A percentile compares a stretch with the other conserved stretches of the same genome.
Evolutionary conservation across 2,888 invertebrate genomes (phyloP).

Genomic region (Osmoderma eremita): DNA sequence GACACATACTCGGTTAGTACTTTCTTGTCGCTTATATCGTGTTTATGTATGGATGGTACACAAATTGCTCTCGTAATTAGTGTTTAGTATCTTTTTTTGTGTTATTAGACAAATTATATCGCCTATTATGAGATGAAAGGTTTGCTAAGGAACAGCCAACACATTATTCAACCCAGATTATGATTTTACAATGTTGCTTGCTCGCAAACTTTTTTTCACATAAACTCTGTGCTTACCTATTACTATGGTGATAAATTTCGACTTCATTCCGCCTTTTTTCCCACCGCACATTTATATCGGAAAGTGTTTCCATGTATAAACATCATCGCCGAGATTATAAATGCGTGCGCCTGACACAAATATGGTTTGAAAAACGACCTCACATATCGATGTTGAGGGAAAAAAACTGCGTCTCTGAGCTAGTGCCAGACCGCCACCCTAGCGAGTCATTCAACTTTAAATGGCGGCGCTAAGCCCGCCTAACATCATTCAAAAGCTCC

Average conservation of each 20-base stretch:
- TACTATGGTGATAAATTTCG: constrained; percentile 3
- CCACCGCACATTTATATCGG: neutral
- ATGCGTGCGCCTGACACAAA: constrained; percentile 18
- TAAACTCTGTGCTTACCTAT: neutral
- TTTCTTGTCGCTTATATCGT: too few relatives aligned
- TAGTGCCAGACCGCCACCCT: constrained; percentile 6
- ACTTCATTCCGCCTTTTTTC: neutral
- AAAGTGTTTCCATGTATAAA: constrained; percentile 19
- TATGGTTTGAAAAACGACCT: neutral
- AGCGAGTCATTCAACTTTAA: constrained; percentile 31
- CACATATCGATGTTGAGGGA: neutral
- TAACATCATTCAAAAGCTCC: constrained; percentile 26
- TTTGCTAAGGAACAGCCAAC: too few relatives aligned
- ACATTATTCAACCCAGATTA: too few relatives aligned
- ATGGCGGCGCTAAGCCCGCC: constrained; percentile 23
- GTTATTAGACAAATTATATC: too few relatives aligned
- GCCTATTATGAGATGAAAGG: too few relatives aligned
- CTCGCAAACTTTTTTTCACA: neutral
- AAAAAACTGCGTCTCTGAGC: constrained; percentile 1
- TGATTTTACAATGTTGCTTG: too few relatives aligned
- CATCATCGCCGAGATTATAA: constrained; percentile 22
- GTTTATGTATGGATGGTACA: too few relatives aligned
- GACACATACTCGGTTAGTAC: too few relatives aligned
- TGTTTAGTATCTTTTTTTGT: too few relatives aligned
- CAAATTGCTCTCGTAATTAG: too few relatives aligned